Evolutionary conservation across 2,797 vertebrate genomes (phyloP).

Genomic region (Okamejei kenojei): DNA sequence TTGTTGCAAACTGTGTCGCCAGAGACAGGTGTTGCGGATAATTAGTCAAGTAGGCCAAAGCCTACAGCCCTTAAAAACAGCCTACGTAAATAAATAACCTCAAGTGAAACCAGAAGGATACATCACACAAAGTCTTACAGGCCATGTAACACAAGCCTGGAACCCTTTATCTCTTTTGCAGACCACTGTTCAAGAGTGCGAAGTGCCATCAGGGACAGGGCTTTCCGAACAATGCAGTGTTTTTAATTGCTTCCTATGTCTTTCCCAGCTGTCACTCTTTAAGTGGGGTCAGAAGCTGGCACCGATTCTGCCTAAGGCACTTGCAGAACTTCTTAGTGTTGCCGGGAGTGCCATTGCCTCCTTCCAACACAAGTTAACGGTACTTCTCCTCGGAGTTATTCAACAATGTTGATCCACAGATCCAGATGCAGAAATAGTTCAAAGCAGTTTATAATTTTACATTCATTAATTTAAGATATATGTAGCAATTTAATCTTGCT

Average conservation of each 20-base stretch:
- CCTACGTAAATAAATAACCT: slow-evolving; percentile 73
- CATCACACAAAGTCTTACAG: slow-evolving; percentile 48
- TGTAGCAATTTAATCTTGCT: background rate
- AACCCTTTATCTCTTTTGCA: slow-evolving; percentile 73
- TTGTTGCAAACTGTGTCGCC: slow-evolving; percentile 57
- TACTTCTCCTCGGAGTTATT: background rate
- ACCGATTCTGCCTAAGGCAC: slow-evolving; percentile 5
- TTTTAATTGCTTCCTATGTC: slow-evolving; percentile 71
- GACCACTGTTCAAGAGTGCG: slow-evolving; percentile 54
- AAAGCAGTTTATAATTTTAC: background rate
- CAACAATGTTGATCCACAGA: background rate
- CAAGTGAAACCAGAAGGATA: slow-evolving; percentile 56
- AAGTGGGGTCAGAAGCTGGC: slow-evolving; percentile 40
- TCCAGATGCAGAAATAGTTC: background rate
- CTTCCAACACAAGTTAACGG: slow-evolving; percentile 5
- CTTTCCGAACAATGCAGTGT: slow-evolving; percentile 54
- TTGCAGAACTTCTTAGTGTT: background rate
- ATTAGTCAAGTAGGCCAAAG: slow-evolving; percentile 57
- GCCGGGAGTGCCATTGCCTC: background rate
- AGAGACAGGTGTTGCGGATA: slow-evolving; percentile 65
- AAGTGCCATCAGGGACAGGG: slow-evolving; percentile 43
- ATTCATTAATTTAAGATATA: background rate
- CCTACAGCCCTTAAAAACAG: slow-evolving; percentile 58
- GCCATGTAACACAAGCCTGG: slow-evolving; percentile 52
- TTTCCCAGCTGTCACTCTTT: slow-evolving; percentile 66